These are phyloP conservation scores for Tryphoninae sp. DNA, from an alignment of 2,888 invertebrate genomes.

Conservation along the genomic window DNA sequence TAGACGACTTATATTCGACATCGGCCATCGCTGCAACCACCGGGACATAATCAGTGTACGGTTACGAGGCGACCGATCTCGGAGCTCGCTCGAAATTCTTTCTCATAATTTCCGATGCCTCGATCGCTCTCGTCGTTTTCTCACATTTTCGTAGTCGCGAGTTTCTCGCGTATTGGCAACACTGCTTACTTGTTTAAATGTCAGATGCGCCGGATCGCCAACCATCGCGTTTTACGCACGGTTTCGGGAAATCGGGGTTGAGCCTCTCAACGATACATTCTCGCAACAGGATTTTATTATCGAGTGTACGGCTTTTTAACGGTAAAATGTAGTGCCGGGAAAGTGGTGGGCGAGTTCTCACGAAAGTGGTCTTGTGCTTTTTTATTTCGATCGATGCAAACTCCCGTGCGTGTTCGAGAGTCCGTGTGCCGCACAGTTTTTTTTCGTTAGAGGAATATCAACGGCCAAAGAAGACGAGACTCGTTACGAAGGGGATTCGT, in stretches of 20 bases:
- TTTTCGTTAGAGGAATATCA: not conserved
- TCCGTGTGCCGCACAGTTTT: not conserved
- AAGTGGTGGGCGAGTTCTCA: constrained; percentile 1
- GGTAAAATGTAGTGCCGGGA: constrained; percentile 2
- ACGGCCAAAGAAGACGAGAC: not conserved
- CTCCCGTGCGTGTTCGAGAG: not conserved
- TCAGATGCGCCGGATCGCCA: not conserved
- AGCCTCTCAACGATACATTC: too few relatives aligned
- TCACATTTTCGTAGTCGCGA: not conserved
- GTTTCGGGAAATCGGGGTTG: not conserved
- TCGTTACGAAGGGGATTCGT: not conserved
- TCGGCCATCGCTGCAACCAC: constrained; percentile 31
- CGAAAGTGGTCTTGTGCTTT: not conserved
- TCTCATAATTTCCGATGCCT: not conserved
- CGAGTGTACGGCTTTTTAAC: not conserved
- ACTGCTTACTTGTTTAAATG: not conserved
- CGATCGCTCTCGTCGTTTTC: not conserved
- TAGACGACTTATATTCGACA: constrained; percentile 49
- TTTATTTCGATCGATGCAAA: not conserved
- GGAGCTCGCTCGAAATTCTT: constrained; percentile 2
- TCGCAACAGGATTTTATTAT: too few relatives aligned
- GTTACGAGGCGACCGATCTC: constrained; percentile 24
- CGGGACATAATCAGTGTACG: constrained; percentile 16
- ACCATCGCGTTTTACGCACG: not conserved
- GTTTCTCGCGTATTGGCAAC: not conserved